These are phyloP conservation scores for Verasper variegatus DNA, from an alignment of 2,113 vertebrate species.

Conservation along the genomic window DNA sequence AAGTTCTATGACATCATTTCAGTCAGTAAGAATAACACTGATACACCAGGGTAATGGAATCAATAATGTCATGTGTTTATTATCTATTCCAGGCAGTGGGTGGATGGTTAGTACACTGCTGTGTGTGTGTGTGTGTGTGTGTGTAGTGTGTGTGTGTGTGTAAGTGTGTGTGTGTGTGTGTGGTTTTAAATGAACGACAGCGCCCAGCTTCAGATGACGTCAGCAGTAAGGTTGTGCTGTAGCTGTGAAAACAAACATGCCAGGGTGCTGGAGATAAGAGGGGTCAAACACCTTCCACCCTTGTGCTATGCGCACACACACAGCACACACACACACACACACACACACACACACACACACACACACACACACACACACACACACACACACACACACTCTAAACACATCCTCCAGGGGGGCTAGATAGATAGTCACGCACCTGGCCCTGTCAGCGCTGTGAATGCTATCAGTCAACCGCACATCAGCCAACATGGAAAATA, in stretches of 20 bases:
- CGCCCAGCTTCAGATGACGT: conserved; percentile 62
- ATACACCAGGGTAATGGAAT: conserved; percentile 40
- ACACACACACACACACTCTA: conserved; percentile 19
- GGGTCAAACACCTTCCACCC: conserved; percentile 59
- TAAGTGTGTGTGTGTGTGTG: background rate
- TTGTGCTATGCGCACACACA: background rate
- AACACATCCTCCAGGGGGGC: conserved; percentile 57
- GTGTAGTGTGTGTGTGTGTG: background rate
- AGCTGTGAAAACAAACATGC: conserved; percentile 77
- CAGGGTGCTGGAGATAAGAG: conserved; percentile 70
- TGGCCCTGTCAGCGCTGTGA: conserved; percentile 68
- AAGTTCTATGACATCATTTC: background rate
- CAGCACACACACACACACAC: conserved; percentile 27
- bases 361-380: conserved; percentile 20
- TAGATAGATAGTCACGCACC: conserved; percentile 75
- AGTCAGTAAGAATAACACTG: conserved; percentile 19
- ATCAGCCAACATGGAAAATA: conserved; percentile 68
- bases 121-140: conserved; percentile 10
- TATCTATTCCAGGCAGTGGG: conserved; percentile 58
- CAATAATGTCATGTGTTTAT: conserved; percentile 38
- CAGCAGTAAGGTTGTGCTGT: conserved; percentile 42
- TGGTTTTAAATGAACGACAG: conserved; percentile 53
- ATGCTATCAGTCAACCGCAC: conserved; percentile 77
- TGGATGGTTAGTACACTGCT: conserved; percentile 19
- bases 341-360: conserved; percentile 10